Evolutionary conservation across 2,888 invertebrate genomes (phyloP), one percentile per base, ranked within the genome.

Genomic region (Oscheius sp.): DNA sequence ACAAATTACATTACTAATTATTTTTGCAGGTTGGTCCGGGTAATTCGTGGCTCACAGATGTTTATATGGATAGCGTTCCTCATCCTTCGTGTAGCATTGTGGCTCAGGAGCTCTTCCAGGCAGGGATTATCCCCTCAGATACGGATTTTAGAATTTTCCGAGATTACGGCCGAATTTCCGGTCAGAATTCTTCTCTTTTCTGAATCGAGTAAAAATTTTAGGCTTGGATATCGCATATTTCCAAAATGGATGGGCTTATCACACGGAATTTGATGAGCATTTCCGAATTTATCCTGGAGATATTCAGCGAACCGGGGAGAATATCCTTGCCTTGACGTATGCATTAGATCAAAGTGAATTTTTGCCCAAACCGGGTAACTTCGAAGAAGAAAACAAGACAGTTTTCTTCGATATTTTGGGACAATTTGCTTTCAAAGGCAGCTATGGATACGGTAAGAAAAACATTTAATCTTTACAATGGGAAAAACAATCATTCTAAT

Each of bases 161-260:
- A 76, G 94, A 94, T 88, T 93, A 92, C 89, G 94, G 93, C 65
- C 90, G 91, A 76, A 89, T 94, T 66, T 92, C 94, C 78, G 93
- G 93, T 92, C 72, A 33, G 72, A 31, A 15, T 31, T 45, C 46
- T 5, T n/a, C 5, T 12, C 17, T 25, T 4, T 53, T 29, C 23
- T 17, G 3, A 27, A 53, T 15, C 31, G 15, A 12, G 29, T n/a
- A n/a, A n/a, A 29, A 25, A 31, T 53, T 52, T 8, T 15, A 92
- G 94, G 95, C 68, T 89, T 95, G 82, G 95, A 95, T 89, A 92
- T 95, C 87, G 95, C 95, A 23, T 94, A 94, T 91, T 92, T 92
- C 70, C 90, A 92, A 66, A 94, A 95, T 89, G 95, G 95, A 65
- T 95, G 94, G 89, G 92, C 94, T 65, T 95, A 95, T 88, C 95